phyloP scores from a whole-genome alignment of 2,888 invertebrate genomes.

The Microctonus aethiopoides region DNA sequence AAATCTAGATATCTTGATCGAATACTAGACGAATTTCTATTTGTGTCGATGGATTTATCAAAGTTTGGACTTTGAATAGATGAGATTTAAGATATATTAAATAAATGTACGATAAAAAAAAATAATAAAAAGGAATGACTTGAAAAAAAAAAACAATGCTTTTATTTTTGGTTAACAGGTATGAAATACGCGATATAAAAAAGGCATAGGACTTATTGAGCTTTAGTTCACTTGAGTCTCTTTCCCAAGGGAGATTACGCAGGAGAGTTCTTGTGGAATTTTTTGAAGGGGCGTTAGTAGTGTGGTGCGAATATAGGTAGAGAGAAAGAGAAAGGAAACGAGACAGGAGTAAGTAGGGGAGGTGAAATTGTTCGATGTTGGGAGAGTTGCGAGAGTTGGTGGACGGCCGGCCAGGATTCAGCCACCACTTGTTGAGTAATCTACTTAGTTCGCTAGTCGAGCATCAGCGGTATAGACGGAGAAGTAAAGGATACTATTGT shows the following conservation, averaged over 20 bases:
- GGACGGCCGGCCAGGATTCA: conserved; percentile 58
- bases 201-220: conserved; percentile 8
- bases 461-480: conserved; percentile 39
- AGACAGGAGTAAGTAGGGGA: conserved; percentile 31
- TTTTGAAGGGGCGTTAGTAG: conserved; percentile 33
- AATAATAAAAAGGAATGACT: too few relatives aligned
- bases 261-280: conserved; percentile 32
- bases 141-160: too few relatives aligned
- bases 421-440: conserved; percentile 66
- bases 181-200: neutral
- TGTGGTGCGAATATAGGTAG: conserved; percentile 19
- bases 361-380: conserved; percentile 21
- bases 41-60: too few relatives aligned
- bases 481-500: neutral
- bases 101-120: too few relatives aligned
- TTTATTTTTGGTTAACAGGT: neutral
- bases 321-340: neutral
- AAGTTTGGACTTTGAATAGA: too few relatives aligned
- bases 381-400: conserved; percentile 48
- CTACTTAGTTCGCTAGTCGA: conserved; percentile 61
- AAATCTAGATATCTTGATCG: too few relatives aligned
- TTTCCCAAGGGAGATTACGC: conserved; percentile 7
- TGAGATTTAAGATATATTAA: too few relatives aligned
- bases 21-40: too few relatives aligned
- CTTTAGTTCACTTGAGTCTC: neutral